Evolutionary conservation across 1,140 invertebrate genomes (phyloP), one percentile per base, ranked within the genome.

Genomic region (Drosophila mojavensis): DNA sequence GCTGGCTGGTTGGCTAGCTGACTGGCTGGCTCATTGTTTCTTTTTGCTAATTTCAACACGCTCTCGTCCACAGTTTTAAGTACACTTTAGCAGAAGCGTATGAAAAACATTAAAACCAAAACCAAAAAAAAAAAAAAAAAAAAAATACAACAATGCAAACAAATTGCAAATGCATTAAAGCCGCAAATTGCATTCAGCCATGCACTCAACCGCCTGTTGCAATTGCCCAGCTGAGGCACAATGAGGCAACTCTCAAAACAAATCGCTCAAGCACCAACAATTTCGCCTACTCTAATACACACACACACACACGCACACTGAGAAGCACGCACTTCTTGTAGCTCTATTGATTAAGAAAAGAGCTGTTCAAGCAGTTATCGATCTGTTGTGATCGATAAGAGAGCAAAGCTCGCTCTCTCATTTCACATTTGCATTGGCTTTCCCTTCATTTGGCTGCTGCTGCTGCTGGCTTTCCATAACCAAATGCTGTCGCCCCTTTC

Each of bases 141-240:
- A 24, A 24, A 24, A 17, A 17, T 17, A 17, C 17, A 71, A 78
- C 75, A 86, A 86, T 79, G 56, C 24, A 28, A 78, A 70, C 66
- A 50, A 67, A 54, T 43, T 50, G 30, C 43, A 65, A 79, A 61
- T 88, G 79, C 83, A 88, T 82, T 88, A 77, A 88, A 15, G 33
- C 33, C 33, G 20, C 20, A 24, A 75, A 64, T 58, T 53, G 48
- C 53, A 78, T 70, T 78, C 36, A 30, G 41, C 43, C 63, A 61
- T 70, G 77, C 84, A 88, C 84, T 88, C 62, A 70, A 88, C 84
- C 80, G 84, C 78, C 88, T 88, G 84, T 84, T 89, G 69, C 56
- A 74, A 89, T 88, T 56, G 55, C 65, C 45, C 17, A 48, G 48
- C 10, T 17, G 39, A 47, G 33, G 26, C 47, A 53, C 62, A 69